These are phyloP conservation scores for Centruroides sculpturatus DNA, from an alignment of 1,140 invertebrate genomes.

Conservation along the genomic window DNA sequence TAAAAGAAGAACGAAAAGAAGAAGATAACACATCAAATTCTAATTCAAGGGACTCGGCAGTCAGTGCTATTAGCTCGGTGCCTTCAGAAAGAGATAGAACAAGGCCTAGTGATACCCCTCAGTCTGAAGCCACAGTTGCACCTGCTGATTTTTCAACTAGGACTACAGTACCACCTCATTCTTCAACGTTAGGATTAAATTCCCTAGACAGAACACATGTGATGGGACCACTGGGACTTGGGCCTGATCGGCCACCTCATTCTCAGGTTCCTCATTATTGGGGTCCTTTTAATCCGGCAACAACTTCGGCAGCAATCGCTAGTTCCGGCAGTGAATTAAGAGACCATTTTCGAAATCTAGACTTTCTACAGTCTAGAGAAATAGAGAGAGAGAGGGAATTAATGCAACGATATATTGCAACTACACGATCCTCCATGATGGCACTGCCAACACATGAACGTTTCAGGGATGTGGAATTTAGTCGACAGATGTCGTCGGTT, in stretches of 20 bases:
- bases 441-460: not conserved
- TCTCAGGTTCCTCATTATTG: constrained; percentile 8
- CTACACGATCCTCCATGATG: not conserved
- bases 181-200: not conserved
- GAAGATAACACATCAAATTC: too few relatives aligned
- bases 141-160: constrained; percentile 4
- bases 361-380: not conserved
- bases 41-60: too few relatives aligned
- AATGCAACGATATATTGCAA: not conserved
- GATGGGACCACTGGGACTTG: constrained; percentile 9
- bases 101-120: constrained; percentile 5
- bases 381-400: constrained; percentile 1
- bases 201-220: constrained; percentile 6
- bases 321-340: not conserved
- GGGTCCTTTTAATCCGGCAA: constrained; percentile 9
- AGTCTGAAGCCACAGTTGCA: constrained; percentile 3
- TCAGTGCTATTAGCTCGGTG: too few relatives aligned
- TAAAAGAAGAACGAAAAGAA: too few relatives aligned
- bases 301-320: constrained; percentile 4
- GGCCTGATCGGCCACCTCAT: constrained; percentile 6
- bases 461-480: not conserved
- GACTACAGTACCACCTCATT: not conserved
- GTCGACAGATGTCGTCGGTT: not conserved
- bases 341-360: constrained; percentile 6
- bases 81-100: not conserved